phyloP scores from a whole-genome alignment of 2,113 vertebrate genomes.

The Athene cunicularia region DNA sequence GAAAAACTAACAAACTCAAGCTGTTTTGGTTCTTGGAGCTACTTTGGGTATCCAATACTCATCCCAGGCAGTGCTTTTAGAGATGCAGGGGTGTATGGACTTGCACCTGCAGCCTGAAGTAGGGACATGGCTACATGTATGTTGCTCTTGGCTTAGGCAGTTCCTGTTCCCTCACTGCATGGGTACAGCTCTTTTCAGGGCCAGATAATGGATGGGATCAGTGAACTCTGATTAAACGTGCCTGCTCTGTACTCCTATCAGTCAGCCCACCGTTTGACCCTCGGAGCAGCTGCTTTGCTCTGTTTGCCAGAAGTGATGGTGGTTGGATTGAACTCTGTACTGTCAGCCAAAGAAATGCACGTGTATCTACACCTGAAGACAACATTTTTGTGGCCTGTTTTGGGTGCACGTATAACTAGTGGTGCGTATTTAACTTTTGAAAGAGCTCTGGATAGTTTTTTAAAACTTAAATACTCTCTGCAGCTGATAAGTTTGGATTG shows the following conservation, averaged over 20 bases:
- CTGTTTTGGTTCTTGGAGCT: neutral
- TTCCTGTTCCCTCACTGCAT: neutral
- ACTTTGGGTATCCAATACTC: neutral
- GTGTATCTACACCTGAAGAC: neutral
- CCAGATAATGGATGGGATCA: neutral
- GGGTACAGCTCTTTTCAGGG: neutral
- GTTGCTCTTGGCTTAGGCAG: neutral
- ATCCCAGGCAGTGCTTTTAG: neutral
- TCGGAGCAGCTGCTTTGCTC: neutral
- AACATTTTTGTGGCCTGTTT: neutral
- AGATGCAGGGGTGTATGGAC: neutral
- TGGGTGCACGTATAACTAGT: rapidly evolving
- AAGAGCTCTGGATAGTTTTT: neutral
- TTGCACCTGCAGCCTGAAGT: neutral
- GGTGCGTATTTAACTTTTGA: neutral
- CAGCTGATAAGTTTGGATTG: neutral
- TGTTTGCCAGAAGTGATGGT: neutral
- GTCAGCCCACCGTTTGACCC: neutral
- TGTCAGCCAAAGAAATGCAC: neutral
- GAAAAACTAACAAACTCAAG: rapidly evolving
- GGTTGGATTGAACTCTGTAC: neutral
- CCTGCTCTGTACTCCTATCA: neutral
- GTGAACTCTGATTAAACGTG: neutral
- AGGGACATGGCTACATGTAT: rapidly evolving
- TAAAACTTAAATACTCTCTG: neutral